These are phyloP conservation scores for Marmota flaviventris DNA, from an alignment of 2,113 vertebrate species.

Conservation along the genomic window DNA sequence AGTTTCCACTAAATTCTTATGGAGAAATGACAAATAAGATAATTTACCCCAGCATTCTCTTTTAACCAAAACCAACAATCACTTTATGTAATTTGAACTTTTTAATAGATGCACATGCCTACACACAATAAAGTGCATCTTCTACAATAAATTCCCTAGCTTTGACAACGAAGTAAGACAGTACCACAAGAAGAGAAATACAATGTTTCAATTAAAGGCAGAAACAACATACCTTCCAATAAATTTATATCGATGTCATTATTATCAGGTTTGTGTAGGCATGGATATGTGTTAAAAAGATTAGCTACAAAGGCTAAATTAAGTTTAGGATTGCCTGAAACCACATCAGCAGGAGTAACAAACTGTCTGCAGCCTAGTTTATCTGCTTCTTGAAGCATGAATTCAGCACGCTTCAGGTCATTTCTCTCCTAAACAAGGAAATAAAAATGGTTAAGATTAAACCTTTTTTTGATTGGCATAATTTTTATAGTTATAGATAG, in stretches of 20 bases:
- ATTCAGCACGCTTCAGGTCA: conserved; percentile 92
- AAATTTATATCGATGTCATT: conserved; percentile 89
- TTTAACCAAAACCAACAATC: conserved; percentile 21
- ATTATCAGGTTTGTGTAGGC: conserved; percentile 87
- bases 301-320: conserved; percentile 98
- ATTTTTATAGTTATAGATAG: neutral
- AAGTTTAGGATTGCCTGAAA: conserved; percentile 96
- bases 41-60: conserved; percentile 49
- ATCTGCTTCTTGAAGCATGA: conserved; percentile 96
- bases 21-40: conserved; percentile 43
- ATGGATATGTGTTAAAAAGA: conserved; percentile 95
- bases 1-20: conserved; percentile 39
- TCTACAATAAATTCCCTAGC: neutral
- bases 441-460: conserved; percentile 58
- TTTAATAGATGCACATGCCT: neutral
- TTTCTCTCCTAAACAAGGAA: conserved; percentile 88
- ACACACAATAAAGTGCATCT: neutral
- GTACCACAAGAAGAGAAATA: neutral
- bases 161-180: neutral
- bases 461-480: neutral
- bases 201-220: neutral
- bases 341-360: conserved; percentile 95
- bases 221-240: conserved; percentile 91
- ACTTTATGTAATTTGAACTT: neutral
- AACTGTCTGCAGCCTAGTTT: conserved; percentile 97